These are phyloP conservation scores for Cataglyphis albicans DNA, from an alignment of 2,888 invertebrate species.

Conservation along the genomic window DNA sequence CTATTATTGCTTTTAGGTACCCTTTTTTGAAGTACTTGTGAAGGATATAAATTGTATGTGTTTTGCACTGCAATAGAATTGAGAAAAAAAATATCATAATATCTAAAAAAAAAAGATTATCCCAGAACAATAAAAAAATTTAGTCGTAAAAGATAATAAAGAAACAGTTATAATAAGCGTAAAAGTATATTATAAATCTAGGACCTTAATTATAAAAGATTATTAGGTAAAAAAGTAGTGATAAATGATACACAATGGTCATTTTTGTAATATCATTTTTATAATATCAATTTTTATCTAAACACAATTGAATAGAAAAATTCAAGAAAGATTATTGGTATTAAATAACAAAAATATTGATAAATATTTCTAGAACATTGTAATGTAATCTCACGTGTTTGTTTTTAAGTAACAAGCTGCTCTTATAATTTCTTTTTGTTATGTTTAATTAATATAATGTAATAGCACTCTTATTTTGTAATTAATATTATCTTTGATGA, in stretches of 20 bases:
- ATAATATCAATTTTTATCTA: not conserved
- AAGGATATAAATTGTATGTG: not conserved
- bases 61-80: not conserved
- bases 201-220: too few relatives aligned
- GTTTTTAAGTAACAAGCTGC: not conserved
- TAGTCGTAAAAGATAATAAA: not conserved
- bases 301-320: not conserved
- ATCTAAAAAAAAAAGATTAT: not conserved
- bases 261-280: not conserved
- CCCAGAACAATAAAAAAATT: not conserved
- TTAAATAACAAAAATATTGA: not conserved
- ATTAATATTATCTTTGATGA: conserved; percentile 59
- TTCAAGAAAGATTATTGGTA: not conserved
- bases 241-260: not conserved
- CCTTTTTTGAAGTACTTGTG: not conserved
- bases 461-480: not conserved
- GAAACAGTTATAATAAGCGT: not conserved
- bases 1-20: not conserved
- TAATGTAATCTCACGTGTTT: not conserved
- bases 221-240: not conserved
- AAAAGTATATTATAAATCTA: too few relatives aligned
- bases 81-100: not conserved
- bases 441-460: not conserved
- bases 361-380: not conserved
- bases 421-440: not conserved